phyloP scores from a whole-genome alignment of 2,797 vertebrate species.

The Lagocephalus sceleratus region DNA sequence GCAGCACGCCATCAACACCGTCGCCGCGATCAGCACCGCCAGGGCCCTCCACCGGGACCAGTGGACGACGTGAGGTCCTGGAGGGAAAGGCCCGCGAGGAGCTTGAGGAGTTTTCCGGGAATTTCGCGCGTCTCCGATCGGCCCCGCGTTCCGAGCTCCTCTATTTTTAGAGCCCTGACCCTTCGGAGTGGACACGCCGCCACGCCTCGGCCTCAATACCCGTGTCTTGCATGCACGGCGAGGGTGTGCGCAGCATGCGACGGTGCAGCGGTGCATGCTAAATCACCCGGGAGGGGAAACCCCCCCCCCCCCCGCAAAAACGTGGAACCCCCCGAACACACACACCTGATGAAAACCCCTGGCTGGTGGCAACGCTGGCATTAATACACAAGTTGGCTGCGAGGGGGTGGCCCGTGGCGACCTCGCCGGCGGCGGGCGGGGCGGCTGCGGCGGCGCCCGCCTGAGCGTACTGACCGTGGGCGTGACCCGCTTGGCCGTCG shows the following conservation, averaged over 20 bases:
- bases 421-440: slow-evolving; percentile 36
- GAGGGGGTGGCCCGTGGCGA: slow-evolving; percentile 15
- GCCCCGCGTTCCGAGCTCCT: too few relatives aligned
- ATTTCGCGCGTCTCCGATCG: too few relatives aligned
- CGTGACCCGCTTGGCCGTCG: slow-evolving; percentile 69
- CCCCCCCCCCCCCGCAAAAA: too few relatives aligned
- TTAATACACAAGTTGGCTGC: slow-evolving; percentile 49
- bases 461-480: slow-evolving; percentile 60
- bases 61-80: slow-evolving; percentile 77
- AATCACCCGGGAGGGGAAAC: background rate
- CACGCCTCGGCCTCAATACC: slow-evolving; percentile 5
- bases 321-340: background rate
- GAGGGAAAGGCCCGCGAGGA: slow-evolving; percentile 10
- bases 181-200: slow-evolving; percentile 22
- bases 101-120: too few relatives aligned
- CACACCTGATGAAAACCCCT: slow-evolving; percentile 36
- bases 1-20: slow-evolving; percentile 85
- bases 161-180: too few relatives aligned
- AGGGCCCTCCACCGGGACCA: slow-evolving; percentile 81
- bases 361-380: slow-evolving; percentile 28
- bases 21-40: slow-evolving; percentile 77
- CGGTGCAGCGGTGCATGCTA: background rate
- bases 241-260: slow-evolving; percentile 17
- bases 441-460: slow-evolving; percentile 19
- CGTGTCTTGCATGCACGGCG: slow-evolving; percentile 25